Conservation (phyloP, 2,797 vertebrate species). For the Anniella stebbinsi region DNA sequence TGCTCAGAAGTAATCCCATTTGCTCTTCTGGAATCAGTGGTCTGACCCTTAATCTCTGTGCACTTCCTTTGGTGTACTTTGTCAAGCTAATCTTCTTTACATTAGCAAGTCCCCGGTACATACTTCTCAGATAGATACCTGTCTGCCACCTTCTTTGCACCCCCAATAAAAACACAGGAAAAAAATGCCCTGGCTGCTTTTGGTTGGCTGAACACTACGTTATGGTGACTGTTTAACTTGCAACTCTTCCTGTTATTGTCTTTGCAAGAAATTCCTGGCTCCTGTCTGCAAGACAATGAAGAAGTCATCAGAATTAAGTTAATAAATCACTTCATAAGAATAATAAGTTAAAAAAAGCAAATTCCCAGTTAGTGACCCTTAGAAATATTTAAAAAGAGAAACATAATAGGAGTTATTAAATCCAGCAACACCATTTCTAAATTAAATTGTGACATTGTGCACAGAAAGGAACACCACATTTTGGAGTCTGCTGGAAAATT, state of each 20-base stretch:
- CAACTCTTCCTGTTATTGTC: slow-evolving; percentile 24
- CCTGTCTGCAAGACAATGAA: slow-evolving; percentile 35
- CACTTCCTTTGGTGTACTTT: slow-evolving; percentile 37
- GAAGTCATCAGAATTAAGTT: slow-evolving; percentile 33
- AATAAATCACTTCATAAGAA: slow-evolving; percentile 12
- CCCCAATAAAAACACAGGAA: slow-evolving; percentile 6
- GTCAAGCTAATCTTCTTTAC: slow-evolving; percentile 36
- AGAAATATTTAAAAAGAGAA: not conserved
- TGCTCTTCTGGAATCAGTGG: not conserved
- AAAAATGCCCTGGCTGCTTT: slow-evolving; percentile 16
- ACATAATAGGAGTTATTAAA: not conserved
- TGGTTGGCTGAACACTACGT: not conserved
- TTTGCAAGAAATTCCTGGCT: accelerated
- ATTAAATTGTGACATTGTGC: not conserved
- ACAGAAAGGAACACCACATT: not conserved
- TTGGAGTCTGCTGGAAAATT: not conserved
- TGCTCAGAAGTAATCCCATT: slow-evolving; percentile 8
- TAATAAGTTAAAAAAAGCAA: slow-evolving; percentile 33
- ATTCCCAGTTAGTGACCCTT: slow-evolving; percentile 22
- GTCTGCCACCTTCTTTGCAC: slow-evolving; percentile 12
- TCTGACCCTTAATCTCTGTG: slow-evolving; percentile 33
- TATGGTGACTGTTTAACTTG: slow-evolving; percentile 32
- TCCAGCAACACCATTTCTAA: not conserved
- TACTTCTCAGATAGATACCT: not conserved
- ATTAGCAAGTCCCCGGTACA: slow-evolving; percentile 22